Evolutionary conservation across 2,888 invertebrate species (phyloP), one percentile per base, ranked within the genome.

Genomic region (Folsomia candida): DNA sequence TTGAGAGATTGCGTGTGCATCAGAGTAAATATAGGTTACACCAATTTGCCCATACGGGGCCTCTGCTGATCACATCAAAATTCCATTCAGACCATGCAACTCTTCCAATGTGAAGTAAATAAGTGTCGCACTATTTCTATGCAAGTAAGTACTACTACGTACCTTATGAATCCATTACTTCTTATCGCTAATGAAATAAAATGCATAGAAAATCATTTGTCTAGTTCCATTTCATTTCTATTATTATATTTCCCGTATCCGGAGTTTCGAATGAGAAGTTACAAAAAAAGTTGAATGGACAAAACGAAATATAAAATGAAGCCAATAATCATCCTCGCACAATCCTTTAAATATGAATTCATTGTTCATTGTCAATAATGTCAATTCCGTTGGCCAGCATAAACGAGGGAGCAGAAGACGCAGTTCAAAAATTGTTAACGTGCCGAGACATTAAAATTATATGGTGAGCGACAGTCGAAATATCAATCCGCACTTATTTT

Each of bases 11-110:
- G 78, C 76, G 78, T 78, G 78, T 76, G 76, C 73, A 76, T 69
- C 28, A 72, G 69, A 72, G 78, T 76, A 78, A 78, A 78, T 78
- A 78, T 78, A 78, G 78, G 78, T 78, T 78, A 76, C 74, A 72
- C 70, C 73, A 76, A 78, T 78, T 72, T 66, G 67, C 51, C 70
- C 70, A 62, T 57, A 61, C 37, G 65, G 59, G 69, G 70, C 61
- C n/a, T n/a, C n/a, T n/a, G 66, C 60, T 59, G 65, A 66, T 65
- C 54, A n/a, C 18, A 22, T 54, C 54, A 22, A 4, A 54, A 14
- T 54, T 54, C n/a, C 22, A 54, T 22, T 54, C 22, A 54, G 54
- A 54, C 54, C 22, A 54, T 20, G 54, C 22, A 54, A 54, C 54
- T 54, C n/a, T 20, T 54, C 22, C 54, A 54, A 54, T 54, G 54